Conservation (phyloP, 2,113 vertebrate species). For the Tretioscincus oriximinensis region DNA sequence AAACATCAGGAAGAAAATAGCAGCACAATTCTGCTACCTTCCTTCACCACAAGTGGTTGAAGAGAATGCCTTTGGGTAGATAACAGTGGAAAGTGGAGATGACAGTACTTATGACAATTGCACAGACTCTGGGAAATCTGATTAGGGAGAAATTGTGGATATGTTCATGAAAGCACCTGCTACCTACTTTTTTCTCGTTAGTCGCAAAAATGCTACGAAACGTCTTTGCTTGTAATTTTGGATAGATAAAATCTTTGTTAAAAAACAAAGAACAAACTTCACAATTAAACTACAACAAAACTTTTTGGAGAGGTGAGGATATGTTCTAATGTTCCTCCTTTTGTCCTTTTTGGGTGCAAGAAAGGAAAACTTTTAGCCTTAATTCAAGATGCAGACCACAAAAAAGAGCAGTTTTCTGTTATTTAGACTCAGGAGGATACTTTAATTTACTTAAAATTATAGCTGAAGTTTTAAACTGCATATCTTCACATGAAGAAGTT, state of each 20-base stretch:
- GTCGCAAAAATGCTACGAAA: too few species aligned
- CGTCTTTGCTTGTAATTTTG: too few species aligned
- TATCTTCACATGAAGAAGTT: neutral
- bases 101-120: too few species aligned
- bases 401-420: too few species aligned
- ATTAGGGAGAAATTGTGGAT: too few species aligned
- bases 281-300: neutral
- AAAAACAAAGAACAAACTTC: neutral
- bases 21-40: neutral
- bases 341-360: neutral
- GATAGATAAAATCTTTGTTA: neutral
- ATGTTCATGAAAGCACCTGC: too few species aligned
- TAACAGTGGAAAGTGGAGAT: too few species aligned
- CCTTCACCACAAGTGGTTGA: neutral
- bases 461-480: neutral
- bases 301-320: neutral
- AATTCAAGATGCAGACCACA: neutral
- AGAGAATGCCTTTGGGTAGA: neutral
- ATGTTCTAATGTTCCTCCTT: neutral
- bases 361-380: neutral
- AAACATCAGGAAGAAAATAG: neutral
- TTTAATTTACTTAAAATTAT: neutral
- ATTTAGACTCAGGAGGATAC: neutral
- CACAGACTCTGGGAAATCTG: too few species aligned
- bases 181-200: too few species aligned